Evolutionary conservation across 2,113 vertebrate genomes (phyloP).

Genomic region (Opisthocomus hoazin): DNA sequence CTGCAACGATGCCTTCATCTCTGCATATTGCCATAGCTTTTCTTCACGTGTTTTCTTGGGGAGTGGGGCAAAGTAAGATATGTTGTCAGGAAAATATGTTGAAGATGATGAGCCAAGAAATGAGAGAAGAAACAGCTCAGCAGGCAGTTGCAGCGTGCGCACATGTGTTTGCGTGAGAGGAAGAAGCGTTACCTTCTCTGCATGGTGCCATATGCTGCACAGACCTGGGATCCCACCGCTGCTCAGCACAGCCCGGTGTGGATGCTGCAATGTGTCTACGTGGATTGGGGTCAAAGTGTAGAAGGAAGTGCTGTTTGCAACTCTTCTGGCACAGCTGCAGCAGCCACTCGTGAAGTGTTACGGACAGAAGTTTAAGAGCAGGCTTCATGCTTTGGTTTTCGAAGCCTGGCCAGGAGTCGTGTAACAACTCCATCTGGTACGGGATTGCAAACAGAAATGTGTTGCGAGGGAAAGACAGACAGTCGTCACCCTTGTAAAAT

Average conservation of each 20-base stretch:
- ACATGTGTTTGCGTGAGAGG: neutral
- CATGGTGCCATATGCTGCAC: neutral
- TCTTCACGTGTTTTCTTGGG: neutral
- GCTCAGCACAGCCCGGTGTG: neutral
- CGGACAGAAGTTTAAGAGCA: neutral
- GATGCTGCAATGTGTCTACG: neutral
- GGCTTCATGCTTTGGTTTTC: neutral
- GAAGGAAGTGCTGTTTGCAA: neutral
- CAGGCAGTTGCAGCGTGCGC: neutral
- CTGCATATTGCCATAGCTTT: neutral
- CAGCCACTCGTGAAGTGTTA: neutral
- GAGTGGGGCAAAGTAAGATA: neutral
- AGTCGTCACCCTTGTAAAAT: slow-evolving; percentile 6
- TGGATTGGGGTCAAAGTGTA: neutral
- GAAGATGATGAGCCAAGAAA: neutral
- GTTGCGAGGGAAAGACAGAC: neutral
- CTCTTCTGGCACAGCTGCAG: neutral
- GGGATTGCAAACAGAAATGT: slow-evolving; percentile 5
- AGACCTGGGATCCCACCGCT: neutral
- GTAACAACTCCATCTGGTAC: slow-evolving; percentile 14
- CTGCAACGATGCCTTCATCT: neutral
- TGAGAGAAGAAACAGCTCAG: neutral
- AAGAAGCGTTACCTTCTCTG: neutral
- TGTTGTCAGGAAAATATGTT: neutral
- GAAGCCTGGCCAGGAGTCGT: neutral